A percentile compares a stretch with the other conserved stretches of the same genome.
phyloP scores from a whole-genome alignment of 2,888 invertebrate species.

The Cantharis rufa region DNA sequence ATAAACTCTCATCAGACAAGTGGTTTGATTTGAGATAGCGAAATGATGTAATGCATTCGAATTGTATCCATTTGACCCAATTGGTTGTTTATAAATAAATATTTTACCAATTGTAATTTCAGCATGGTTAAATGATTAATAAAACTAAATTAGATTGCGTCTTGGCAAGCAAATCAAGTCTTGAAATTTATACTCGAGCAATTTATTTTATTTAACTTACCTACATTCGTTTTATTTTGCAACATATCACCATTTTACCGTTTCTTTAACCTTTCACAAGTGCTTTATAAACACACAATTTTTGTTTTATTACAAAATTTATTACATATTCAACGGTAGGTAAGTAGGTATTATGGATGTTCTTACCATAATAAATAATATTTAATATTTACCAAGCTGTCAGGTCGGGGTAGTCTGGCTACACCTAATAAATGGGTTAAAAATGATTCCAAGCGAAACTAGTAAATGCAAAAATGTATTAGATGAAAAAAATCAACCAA shows the following conservation, averaged over 20 bases:
- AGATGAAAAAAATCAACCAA: too few relatives aligned
- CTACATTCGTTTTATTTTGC: constrained; percentile 3
- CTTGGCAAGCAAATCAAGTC: not conserved
- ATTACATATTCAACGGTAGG: not conserved
- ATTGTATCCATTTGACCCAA: not conserved
- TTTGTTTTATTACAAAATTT: not conserved
- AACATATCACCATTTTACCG: not conserved
- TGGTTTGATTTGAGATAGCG: not conserved
- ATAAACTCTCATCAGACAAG: not conserved
- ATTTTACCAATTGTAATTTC: not conserved
- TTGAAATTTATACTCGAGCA: not conserved
- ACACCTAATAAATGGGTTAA: not conserved
- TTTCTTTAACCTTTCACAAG: not conserved
- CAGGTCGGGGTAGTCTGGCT: not conserved
- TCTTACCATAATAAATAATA: not conserved
- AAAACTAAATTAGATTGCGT: not conserved
- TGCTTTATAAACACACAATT: not conserved
- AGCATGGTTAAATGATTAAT: not conserved
- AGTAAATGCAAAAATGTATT: too few relatives aligned
- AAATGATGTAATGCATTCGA: not conserved
- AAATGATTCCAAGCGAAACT: too few relatives aligned
- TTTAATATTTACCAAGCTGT: not conserved
- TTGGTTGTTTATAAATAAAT: not conserved
- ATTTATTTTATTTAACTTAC: constrained; percentile 9
- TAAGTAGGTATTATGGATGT: not conserved